Evolutionary conservation across 2,797 vertebrate species (phyloP).

Genomic region (Melanotaenia parkinsoni): DNA sequence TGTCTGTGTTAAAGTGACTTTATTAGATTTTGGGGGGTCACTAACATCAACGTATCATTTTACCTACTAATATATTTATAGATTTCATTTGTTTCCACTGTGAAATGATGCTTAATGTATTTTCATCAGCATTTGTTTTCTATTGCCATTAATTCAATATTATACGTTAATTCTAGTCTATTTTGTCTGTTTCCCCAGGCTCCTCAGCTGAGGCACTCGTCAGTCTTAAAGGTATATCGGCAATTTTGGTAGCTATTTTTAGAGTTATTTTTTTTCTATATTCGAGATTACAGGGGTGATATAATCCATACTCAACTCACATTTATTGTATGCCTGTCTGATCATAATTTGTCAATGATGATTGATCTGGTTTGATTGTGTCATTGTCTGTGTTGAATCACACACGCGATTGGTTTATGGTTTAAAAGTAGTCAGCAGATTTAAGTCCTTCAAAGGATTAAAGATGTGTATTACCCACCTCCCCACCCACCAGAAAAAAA

Average conservation of each 20-base stretch:
- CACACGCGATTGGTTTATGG: not conserved
- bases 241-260: constrained; percentile 13
- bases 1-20: constrained; percentile 35
- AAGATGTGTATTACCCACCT: not conserved
- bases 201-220: constrained; percentile 99
- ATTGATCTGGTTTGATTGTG: not conserved
- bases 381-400: not conserved
- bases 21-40: not conserved
- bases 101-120: not conserved
- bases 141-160: not conserved
- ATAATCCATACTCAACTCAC: not conserved
- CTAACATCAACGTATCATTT: not conserved
- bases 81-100: too few species aligned
- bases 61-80: not conserved
- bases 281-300: not conserved
- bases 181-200: constrained; percentile 78
- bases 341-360: not conserved
- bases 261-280: constrained; percentile 5
- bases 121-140: not conserved
- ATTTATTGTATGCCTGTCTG: not conserved
- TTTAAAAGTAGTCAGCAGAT: constrained; percentile 2
- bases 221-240: constrained; percentile 93
- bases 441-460: constrained; percentile 8
- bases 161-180: constrained; percentile 4
- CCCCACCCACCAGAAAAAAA: not conserved